Percentiles rank a stretch among this genome's conserved stretches.
These are phyloP conservation scores for Choristoneura fumiferana DNA, from an alignment of 1,140 invertebrate species.

Conservation along the genomic window DNA sequence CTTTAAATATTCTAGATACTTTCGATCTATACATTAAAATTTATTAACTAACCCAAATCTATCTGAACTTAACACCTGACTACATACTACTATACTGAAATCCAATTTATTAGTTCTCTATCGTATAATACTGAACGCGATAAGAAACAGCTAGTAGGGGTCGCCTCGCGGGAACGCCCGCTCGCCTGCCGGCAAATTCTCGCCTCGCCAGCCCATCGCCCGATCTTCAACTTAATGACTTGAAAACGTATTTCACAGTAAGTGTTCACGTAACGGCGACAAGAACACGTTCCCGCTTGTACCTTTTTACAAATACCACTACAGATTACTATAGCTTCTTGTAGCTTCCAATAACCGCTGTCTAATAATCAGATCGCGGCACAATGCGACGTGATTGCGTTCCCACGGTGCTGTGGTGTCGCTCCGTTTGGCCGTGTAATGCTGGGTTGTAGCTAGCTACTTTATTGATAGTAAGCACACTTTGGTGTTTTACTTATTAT, in stretches of 20 bases:
- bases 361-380: constrained; percentile 10
- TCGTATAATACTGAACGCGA: no score
- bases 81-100: no score
- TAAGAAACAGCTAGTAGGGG: constrained; percentile 34
- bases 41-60: no score
- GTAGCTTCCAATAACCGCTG: not conserved
- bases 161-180: constrained; percentile 48
- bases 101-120: no score
- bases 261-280: not conserved
- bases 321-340: not conserved
- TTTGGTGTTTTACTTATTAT: not conserved
- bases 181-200: constrained; percentile 51
- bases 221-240: constrained; percentile 55
- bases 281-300: not conserved
- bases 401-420: not conserved
- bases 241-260: constrained; percentile 33
- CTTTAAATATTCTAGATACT: no score
- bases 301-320: constrained; percentile 11
- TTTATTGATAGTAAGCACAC: not conserved
- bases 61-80: no score
- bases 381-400: not conserved
- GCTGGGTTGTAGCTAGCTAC: not conserved
- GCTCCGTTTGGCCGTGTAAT: constrained; percentile 5
- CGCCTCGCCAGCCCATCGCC: constrained; percentile 40
- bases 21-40: no score